Evolutionary conservation across 2,113 vertebrate species (phyloP).

Genomic region (Laticauda colubrina): DNA sequence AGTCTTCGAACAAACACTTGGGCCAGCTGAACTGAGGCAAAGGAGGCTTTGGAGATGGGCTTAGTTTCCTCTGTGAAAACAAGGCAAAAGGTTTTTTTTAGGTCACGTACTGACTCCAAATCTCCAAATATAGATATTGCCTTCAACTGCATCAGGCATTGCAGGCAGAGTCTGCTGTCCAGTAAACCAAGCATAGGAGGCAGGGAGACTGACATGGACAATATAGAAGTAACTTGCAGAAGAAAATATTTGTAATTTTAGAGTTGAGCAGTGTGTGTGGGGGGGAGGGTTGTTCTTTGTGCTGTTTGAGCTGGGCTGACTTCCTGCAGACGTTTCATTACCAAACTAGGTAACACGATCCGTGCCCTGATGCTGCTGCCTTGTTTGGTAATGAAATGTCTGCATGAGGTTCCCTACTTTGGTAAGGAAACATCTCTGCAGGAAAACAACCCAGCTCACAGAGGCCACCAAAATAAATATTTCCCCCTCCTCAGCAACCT

Average conservation of each 20-base stretch:
- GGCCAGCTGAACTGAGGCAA: not conserved
- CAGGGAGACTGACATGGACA: not conserved
- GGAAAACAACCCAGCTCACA: not conserved
- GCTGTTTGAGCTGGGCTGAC: not conserved
- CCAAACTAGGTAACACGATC: not conserved
- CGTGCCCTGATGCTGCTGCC: not conserved
- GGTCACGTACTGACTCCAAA: not conserved
- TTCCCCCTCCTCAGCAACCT: not conserved
- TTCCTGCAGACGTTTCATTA: not conserved
- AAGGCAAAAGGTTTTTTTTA: not conserved
- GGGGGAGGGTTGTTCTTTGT: not conserved
- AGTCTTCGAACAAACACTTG: not conserved
- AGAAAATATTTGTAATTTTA: not conserved
- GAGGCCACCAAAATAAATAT: not conserved
- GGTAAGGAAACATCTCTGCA: not conserved
- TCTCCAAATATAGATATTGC: not conserved
- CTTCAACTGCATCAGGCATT: not conserved
- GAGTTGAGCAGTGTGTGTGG: not conserved
- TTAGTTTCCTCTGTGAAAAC: not conserved
- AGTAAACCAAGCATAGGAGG: not conserved
- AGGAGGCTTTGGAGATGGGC: not conserved
- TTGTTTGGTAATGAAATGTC: not conserved
- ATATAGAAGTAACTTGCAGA: not conserved
- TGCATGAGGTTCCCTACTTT: not conserved
- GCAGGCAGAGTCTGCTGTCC: not conserved